Conservation (phyloP, 2,113 vertebrate genomes). For the Eurypyga helias region DNA sequence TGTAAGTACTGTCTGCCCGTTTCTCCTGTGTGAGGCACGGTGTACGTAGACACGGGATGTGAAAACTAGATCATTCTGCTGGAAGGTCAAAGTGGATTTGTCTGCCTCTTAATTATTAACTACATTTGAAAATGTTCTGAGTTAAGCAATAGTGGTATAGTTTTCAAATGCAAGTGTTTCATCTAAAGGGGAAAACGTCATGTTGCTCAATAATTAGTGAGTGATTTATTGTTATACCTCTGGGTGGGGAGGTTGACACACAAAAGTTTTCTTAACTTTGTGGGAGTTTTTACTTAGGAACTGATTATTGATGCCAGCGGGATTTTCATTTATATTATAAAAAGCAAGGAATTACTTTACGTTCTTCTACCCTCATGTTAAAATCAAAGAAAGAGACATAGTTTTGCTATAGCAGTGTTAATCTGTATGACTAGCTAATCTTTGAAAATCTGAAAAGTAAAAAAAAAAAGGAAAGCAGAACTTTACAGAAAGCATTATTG, state of each 20-base stretch:
- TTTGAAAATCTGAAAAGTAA: neutral
- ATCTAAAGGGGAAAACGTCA: neutral
- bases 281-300: neutral
- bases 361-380: neutral
- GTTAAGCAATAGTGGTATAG: neutral
- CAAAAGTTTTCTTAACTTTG: neutral
- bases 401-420: neutral
- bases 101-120: neutral
- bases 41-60: neutral
- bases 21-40: accelerated
- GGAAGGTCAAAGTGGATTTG: neutral
- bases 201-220: neutral
- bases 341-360: neutral
- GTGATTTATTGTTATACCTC: neutral
- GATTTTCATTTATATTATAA: neutral
- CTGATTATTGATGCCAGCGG: neutral
- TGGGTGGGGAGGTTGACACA: accelerated
- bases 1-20: neutral
- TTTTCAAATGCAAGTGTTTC: neutral
- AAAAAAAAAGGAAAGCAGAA: neutral
- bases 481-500: neutral
- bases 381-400: neutral
- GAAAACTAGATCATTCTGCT: neutral
- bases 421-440: neutral
- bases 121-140: neutral